Evolutionary conservation across 2,888 invertebrate species (phyloP), one percentile per base, ranked within the genome.

Genomic region (Drosophila formosana): DNA sequence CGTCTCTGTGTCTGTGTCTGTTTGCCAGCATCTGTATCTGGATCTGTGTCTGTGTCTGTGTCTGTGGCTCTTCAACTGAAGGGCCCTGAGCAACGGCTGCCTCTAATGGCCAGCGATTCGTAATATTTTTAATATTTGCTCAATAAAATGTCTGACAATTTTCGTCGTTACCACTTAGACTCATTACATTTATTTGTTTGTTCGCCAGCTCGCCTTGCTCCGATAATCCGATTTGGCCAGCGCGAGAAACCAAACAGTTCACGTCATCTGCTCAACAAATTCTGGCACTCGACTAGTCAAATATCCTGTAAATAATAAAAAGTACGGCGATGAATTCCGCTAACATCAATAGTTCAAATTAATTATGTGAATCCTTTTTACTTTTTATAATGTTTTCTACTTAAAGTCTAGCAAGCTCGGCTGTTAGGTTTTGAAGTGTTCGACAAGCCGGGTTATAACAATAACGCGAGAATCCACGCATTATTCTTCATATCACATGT

Each of bases 101-200:
- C 63, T 70, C 77, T 86, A 86, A 86, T 87, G 84, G 84, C 71
- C 82, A 80, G 69, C 88, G 82, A 86, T 89, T 86, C 78, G 89
- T 87, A 89, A 86, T 86, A 86, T 89, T 86, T 86, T 86, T 86
- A 89, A 86, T 86, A 86, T 89, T 89, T 82, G 88, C 88, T 84
- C 82, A 88, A 88, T 89, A 87, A 89, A 86, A 87, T 84, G 82
- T 85, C 78, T 64, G 87, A 83, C 86, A 82, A 88, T 84, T 84
- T 75, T 70, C 66, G 75, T 72, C 72, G 41, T 71, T 75, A 70
- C 81, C 85, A 85, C 82, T 88, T 88, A 78, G 72, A 88, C 82
- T 82, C 88, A 82, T 82, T 82, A 82, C 88, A 85, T 82, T 88
- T 88, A 82, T 82, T 82, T 76, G 82, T 82, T 72, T 75, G 75